These are phyloP conservation scores for Narcine bancroftii DNA, from an alignment of 2,113 vertebrate species.

Conservation along the genomic window DNA sequence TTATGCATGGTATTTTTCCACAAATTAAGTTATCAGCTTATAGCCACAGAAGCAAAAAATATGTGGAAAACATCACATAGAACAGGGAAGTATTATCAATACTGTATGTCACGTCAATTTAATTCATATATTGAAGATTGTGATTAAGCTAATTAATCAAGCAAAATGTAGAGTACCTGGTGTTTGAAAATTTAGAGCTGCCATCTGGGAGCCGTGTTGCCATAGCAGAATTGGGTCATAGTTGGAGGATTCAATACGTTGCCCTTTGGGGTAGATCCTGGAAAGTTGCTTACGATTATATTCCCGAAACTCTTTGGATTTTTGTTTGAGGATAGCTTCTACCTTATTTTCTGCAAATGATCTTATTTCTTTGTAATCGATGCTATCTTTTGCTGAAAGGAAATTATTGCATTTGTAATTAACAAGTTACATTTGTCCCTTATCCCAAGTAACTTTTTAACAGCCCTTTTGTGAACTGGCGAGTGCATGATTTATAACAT, in stretches of 20 bases:
- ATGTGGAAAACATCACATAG: background rate
- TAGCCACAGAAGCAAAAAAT: background rate
- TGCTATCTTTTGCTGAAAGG: slow-evolving; percentile 57
- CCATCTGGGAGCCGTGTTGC: slow-evolving; percentile 87
- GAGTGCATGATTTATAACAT: background rate
- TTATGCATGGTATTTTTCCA: background rate
- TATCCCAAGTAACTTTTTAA: too few relatives aligned
- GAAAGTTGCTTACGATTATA: slow-evolving; percentile 88
- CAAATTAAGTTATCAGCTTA: background rate
- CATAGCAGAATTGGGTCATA: slow-evolving; percentile 88
- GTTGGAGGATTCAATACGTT: slow-evolving; percentile 93
- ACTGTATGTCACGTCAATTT: background rate
- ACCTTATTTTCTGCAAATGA: slow-evolving; percentile 92
- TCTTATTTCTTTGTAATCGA: slow-evolving; percentile 80
- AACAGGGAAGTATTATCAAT: background rate
- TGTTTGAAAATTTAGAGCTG: slow-evolving; percentile 92
- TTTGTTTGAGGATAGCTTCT: slow-evolving; percentile 61
- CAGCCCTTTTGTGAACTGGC: background rate
- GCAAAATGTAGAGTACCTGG: slow-evolving; percentile 59
- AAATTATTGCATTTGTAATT: background rate
- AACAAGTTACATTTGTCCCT: background rate
- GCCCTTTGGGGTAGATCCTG: slow-evolving; percentile 86
- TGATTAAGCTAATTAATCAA: background rate
- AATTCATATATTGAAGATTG: background rate
- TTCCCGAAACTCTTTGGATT: slow-evolving; percentile 63